These are phyloP conservation scores for Drosophila jambulina DNA, from an alignment of 1,140 invertebrate genomes.

Conservation along the genomic window DNA sequence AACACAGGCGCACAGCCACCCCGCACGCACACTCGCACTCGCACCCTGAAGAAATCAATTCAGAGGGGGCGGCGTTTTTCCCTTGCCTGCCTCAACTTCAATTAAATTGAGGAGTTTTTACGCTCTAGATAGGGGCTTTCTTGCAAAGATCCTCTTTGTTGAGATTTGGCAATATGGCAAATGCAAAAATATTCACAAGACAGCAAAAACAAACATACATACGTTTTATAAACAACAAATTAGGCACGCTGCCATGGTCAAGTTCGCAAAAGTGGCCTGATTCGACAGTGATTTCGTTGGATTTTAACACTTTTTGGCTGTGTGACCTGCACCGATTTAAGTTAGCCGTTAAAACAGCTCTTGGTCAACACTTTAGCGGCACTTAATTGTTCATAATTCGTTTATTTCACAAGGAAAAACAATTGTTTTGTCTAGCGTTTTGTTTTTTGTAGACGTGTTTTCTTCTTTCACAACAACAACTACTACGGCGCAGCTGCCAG, in stretches of 20 bases:
- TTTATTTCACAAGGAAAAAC: slow-evolving; percentile 52
- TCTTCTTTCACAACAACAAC: slow-evolving; percentile 54
- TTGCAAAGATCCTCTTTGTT: not conserved
- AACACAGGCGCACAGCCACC: slow-evolving; percentile 4
- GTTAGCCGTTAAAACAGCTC: slow-evolving; percentile 9
- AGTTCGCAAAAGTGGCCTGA: slow-evolving; percentile 62
- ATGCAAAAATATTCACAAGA: not conserved
- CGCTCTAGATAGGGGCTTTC: not conserved
- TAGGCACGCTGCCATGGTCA: slow-evolving; percentile 67
- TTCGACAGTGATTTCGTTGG: slow-evolving; percentile 2
- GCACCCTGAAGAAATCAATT: slow-evolving; percentile 70
- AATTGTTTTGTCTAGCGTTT: slow-evolving; percentile 59
- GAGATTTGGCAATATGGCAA: slow-evolving; percentile 33
- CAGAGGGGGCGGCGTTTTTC: slow-evolving; percentile 17
- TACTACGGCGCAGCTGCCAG: slow-evolving; percentile 63
- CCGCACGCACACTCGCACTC: slow-evolving; percentile 5
- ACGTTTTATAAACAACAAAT: slow-evolving; percentile 35
- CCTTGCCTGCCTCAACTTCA: slow-evolving; percentile 53
- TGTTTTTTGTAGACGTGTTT: slow-evolving; percentile 58
- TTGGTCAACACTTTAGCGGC: slow-evolving; percentile 29
- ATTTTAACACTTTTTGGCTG: slow-evolving; percentile 12
- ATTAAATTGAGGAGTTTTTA: slow-evolving; percentile 34
- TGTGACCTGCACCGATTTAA: slow-evolving; percentile 5
- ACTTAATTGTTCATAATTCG: slow-evolving; percentile 52
- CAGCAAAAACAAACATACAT: slow-evolving; percentile 4